Conservation (phyloP, 2,113 vertebrate genomes). For the Numida meleagris region DNA sequence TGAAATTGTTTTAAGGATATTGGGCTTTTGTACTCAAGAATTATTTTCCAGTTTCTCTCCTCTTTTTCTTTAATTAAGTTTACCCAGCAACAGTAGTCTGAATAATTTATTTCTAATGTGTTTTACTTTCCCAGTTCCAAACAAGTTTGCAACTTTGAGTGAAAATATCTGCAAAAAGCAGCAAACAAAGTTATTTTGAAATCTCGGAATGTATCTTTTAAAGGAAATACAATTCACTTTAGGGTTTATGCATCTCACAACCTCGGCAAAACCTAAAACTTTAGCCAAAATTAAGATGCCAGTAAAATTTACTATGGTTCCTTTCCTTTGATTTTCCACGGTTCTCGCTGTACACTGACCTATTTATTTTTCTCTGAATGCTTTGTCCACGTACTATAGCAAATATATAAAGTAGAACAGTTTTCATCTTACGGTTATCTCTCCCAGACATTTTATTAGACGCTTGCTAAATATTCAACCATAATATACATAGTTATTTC, state of each 20-base stretch:
- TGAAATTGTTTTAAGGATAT: not conserved
- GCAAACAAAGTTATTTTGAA: not conserved
- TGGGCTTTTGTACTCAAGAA: not conserved
- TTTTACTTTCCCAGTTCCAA: not conserved
- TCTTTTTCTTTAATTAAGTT: not conserved
- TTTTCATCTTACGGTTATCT: slow-evolving; percentile 20
- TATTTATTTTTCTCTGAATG: slow-evolving; percentile 3
- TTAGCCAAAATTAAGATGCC: not conserved
- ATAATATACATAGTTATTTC: slow-evolving; percentile 42
- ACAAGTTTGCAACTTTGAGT: not conserved
- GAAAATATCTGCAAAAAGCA: not conserved
- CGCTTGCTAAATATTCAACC: slow-evolving; percentile 27
- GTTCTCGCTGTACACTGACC: not conserved
- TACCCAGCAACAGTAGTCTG: not conserved
- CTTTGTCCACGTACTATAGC: not conserved
- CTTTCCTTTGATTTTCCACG: not conserved
- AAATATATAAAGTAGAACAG: not conserved
- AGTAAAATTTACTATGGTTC: not conserved
- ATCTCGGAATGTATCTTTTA: not conserved
- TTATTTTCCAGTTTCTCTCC: not conserved
- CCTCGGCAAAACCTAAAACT: slow-evolving; percentile 4
- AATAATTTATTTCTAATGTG: not conserved
- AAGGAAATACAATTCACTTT: not conserved
- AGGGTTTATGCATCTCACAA: not conserved
- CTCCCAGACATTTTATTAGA: slow-evolving; percentile 46